Evolutionary conservation across 1,140 invertebrate genomes (phyloP).

Genomic region (Pissodes strobi): DNA sequence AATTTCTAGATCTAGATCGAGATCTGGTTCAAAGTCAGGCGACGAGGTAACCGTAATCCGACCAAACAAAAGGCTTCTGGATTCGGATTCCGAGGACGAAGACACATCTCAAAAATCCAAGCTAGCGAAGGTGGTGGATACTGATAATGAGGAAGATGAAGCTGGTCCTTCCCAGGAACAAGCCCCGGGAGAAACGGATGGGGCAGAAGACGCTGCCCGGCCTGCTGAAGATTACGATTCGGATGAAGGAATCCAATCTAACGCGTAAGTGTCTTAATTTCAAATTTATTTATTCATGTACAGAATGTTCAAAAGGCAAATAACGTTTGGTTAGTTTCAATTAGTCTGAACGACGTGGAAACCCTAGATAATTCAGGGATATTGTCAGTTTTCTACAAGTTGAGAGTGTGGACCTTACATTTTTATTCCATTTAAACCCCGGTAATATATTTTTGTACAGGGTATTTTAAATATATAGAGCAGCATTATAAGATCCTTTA

Average conservation of each 20-base stretch:
- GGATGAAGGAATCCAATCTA: constrained; percentile 63
- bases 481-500: too few species aligned
- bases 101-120: constrained; percentile 52
- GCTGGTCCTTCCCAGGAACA: constrained; percentile 54
- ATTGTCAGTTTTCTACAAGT: too few species aligned
- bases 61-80: constrained; percentile 53
- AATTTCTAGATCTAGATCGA: constrained; percentile 55
- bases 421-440: too few species aligned
- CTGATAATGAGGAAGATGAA: constrained; percentile 60
- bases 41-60: background rate
- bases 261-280: constrained; percentile 51
- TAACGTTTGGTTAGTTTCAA: too few species aligned
- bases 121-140: constrained; percentile 57
- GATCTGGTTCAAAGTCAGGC: constrained; percentile 39
- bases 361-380: too few species aligned
- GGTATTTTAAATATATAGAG: too few species aligned
- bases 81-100: constrained; percentile 64
- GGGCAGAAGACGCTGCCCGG: constrained; percentile 43
- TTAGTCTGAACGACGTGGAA: too few species aligned
- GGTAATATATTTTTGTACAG: too few species aligned
- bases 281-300: too few species aligned
- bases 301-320: too few species aligned
- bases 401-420: too few species aligned
- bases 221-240: constrained; percentile 55
- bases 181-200: constrained; percentile 38